Percentiles rank a stretch among this genome's conserved stretches.
Evolutionary conservation across 2,797 vertebrate genomes (phyloP).

Genomic region (Pyrocephalus nanus): DNA sequence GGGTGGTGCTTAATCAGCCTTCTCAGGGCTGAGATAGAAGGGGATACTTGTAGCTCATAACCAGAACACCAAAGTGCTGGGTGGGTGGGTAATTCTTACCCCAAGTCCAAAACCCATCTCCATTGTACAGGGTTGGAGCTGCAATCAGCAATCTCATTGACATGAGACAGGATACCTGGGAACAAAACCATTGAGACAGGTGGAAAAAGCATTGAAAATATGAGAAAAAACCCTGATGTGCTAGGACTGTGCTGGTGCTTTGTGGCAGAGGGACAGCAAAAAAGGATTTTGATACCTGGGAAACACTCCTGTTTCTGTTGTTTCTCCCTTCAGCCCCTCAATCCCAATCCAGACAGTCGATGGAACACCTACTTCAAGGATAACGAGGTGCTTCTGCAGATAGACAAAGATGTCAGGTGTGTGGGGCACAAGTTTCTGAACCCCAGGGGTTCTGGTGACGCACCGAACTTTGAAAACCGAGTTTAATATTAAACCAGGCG

Average conservation of each 20-base stretch:
- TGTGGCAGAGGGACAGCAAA: neutral
- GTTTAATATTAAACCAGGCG: neutral
- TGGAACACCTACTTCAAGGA: slow-evolving; percentile 99
- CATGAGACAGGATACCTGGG: neutral
- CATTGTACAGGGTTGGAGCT: neutral
- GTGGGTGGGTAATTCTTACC: neutral
- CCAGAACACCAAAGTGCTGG: neutral
- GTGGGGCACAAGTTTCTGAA: neutral
- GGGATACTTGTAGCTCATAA: neutral
- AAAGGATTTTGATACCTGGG: neutral
- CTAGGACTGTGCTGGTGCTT: neutral
- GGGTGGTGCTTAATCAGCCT: neutral
- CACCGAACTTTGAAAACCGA: neutral
- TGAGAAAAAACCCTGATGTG: neutral
- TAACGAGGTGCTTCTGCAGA: slow-evolving; percentile 96
- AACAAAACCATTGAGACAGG: neutral
- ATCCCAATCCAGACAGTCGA: slow-evolving; percentile 94
- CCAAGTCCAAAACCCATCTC: neutral
- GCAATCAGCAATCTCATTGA: neutral
- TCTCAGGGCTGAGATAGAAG: neutral
- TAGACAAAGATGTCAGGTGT: slow-evolving; percentile 98
- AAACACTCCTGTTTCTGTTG: neutral
- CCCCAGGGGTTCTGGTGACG: neutral
- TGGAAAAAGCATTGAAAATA: neutral
- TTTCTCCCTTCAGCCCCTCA: slow-evolving; percentile 84